phyloP scores from a whole-genome alignment of 2,888 invertebrate species.

The Eretmocerus hayati region DNA sequence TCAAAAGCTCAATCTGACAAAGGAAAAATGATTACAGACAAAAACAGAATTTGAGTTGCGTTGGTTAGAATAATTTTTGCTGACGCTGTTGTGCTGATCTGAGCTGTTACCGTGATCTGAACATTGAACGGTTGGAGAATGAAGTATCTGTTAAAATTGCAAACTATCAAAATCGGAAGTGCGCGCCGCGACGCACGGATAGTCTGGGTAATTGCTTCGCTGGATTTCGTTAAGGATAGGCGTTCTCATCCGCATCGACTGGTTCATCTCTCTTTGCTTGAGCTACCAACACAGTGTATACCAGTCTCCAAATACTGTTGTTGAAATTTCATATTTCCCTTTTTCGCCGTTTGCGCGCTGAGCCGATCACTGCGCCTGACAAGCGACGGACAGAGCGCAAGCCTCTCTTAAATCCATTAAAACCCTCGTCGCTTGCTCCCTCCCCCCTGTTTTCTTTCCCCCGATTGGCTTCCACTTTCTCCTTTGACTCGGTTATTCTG shows the following conservation, averaged over 20 bases:
- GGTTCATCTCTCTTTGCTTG: not conserved
- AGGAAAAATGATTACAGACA: too few relatives aligned
- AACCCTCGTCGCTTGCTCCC: not conserved
- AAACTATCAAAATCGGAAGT: conserved; percentile 7
- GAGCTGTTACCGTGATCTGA: too few relatives aligned
- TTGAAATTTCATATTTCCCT: conserved; percentile 29
- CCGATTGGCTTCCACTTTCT: not conserved
- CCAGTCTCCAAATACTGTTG: conserved; percentile 1
- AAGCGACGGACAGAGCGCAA: conserved; percentile 20
- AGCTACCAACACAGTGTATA: not conserved
- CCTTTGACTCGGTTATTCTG: not conserved
- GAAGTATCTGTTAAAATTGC: too few relatives aligned
- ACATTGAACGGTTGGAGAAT: too few relatives aligned
- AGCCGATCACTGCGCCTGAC: conserved; percentile 23
- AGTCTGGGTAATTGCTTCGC: conserved; percentile 14
- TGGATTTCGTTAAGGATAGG: conserved; percentile 10
- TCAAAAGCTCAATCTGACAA: too few relatives aligned
- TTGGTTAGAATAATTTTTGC: too few relatives aligned
- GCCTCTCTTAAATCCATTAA: conserved; percentile 26
- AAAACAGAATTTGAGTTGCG: too few relatives aligned
- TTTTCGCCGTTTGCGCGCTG: conserved; percentile 7
- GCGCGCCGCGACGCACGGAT: not conserved
- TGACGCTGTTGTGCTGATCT: too few relatives aligned
- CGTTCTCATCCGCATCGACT: not conserved
- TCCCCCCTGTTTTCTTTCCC: not conserved